Conservation (phyloP, 2,888 invertebrate species). For the Arge pagana region DNA sequence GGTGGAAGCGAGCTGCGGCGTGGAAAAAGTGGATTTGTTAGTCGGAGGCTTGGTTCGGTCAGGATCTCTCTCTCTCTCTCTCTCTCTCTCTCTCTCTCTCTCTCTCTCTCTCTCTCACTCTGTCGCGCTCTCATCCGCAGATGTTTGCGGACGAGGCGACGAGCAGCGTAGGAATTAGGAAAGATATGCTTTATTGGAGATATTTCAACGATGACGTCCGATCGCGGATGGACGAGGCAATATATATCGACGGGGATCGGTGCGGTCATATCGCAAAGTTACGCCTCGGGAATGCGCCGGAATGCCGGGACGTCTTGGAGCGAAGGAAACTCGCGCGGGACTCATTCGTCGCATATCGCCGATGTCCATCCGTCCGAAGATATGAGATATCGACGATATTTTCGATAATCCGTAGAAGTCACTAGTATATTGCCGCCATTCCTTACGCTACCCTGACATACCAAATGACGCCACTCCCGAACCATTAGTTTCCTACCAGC, state of each 20-base stretch:
- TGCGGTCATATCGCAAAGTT: conserved; percentile 41
- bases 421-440: conserved; percentile 53
- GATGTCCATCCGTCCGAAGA: conserved; percentile 52
- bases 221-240: conserved; percentile 16
- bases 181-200: conserved; percentile 16
- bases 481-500: conserved; percentile 27
- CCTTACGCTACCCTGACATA: conserved; percentile 49
- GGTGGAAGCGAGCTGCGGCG: no score
- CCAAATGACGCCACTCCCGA: conserved; percentile 43
- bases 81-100: no score
- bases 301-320: conserved; percentile 12
- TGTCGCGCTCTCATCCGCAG: no score
- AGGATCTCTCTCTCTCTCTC: no score
- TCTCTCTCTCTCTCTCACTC: no score
- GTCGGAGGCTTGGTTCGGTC: no score
- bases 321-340: conserved; percentile 23
- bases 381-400: conserved; percentile 54
- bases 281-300: conserved; percentile 50
- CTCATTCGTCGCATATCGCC: conserved; percentile 58
- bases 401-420: conserved; percentile 53
- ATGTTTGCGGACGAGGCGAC: no score
- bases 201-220: conserved; percentile 10
- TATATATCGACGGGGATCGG: conserved; percentile 7
- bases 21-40: no score
- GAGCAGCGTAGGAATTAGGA: conserved; percentile 20